A percentile compares a stretch with the other conserved stretches of the same genome.
Conservation (phyloP, 2,797 vertebrate species). For the Enteromius trimaculatus region DNA sequence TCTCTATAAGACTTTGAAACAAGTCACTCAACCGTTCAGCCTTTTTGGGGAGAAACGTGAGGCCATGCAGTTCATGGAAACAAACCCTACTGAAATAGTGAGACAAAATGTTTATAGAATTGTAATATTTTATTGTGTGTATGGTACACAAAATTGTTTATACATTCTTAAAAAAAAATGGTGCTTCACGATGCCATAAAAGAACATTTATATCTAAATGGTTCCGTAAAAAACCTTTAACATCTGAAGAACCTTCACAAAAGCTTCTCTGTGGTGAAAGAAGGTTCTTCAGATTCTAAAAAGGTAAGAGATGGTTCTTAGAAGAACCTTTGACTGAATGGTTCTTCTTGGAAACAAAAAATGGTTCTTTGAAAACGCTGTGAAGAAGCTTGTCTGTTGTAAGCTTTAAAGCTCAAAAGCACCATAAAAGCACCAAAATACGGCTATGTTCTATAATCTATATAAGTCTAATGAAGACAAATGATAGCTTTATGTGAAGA, state of each 20-base stretch:
- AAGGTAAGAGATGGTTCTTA: too few species aligned
- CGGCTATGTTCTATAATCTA: neutral
- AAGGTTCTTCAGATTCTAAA: too few species aligned
- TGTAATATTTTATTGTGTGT: neutral
- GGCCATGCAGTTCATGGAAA: neutral
- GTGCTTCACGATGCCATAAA: too few species aligned
- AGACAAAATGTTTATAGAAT: neutral
- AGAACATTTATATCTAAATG: too few species aligned
- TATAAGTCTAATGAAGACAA: neutral
- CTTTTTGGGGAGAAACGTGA: neutral
- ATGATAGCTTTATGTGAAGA: neutral
- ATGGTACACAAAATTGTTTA: neutral
- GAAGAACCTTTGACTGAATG: too few species aligned
- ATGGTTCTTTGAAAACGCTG: too few species aligned
- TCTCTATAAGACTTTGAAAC: slow-evolving; percentile 10
- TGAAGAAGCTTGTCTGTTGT: neutral
- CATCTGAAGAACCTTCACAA: too few species aligned
- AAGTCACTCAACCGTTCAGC: neutral
- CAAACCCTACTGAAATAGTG: neutral
- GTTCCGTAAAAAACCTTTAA: too few species aligned
- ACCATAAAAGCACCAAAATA: neutral
- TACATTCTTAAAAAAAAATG: neutral
- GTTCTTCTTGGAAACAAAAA: too few species aligned
- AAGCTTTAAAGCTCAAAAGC: neutral
- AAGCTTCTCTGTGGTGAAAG: too few species aligned